Evolutionary conservation across 2,113 vertebrate species (phyloP), one percentile per base, ranked within the genome.

Genomic region (Tricholaema leucomelas): DNA sequence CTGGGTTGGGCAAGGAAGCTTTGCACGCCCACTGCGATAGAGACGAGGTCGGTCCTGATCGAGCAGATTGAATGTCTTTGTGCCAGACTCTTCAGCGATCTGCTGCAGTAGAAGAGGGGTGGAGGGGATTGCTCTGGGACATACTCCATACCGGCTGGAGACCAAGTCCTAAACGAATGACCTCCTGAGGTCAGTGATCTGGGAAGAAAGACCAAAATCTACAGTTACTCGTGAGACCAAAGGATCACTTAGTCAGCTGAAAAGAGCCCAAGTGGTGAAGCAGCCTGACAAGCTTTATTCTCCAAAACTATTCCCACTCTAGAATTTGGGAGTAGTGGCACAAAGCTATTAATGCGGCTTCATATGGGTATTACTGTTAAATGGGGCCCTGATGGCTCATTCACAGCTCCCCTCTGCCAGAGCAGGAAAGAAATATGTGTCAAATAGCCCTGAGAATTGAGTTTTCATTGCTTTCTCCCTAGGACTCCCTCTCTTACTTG

Each of bases 381-480:
- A 66, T 36, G 36, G 17, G 40, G 40, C 50, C 54, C 66, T 61
- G 48, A 20, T 60, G 65, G 35, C 50, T 78, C 33, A 50, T 88
- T 87, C 71, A 50, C 30, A 74, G 31, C 28, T 87, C 56, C 60
- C 0, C 0, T 17, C 50, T 81, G 46, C 63, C 28, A 84, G 40
- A 91, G 25, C 23, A 78, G 33, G 60, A 65, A 40, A 70, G 15
- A 81, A 91, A 73, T 63, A 61, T 5, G 12, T 59, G 33, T 76
- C 63, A 33, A 85, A 84, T 40, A 66, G 46, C 67, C 60, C 81
- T 79, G 74, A 67, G 85, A 95, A 91, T 3, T 63, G 46, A 79
- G 18, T 30, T 92, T 76, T 87, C 46, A n/a, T 77, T 85, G 55
- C 40, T 70, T 78, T 90, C 56, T 82, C 55, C 46, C 28, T n/a